These are phyloP conservation scores for Calameuta idolon DNA, from an alignment of 2,888 invertebrate species.

Conservation along the genomic window DNA sequence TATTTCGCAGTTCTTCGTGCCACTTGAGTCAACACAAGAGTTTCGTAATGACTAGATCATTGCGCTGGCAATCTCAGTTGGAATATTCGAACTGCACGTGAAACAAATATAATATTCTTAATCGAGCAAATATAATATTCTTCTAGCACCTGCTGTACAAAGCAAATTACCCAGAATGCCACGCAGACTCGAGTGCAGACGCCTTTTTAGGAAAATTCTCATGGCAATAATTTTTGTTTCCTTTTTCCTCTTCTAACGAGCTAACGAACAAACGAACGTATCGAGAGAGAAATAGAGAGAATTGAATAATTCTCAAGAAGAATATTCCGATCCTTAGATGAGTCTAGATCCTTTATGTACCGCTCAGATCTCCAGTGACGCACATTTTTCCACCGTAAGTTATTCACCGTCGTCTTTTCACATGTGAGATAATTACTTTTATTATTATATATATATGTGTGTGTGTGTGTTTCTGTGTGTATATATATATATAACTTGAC, in stretches of 20 bases:
- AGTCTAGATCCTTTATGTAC: no score
- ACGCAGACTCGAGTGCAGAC: not conserved
- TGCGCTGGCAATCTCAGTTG: constrained; percentile 40
- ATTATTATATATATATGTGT: constrained; percentile 40
- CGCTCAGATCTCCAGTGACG: constrained; percentile 32
- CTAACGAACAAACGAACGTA: not conserved
- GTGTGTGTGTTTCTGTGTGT: constrained; percentile 26
- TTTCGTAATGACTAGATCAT: constrained; percentile 51
- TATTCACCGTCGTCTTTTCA: constrained; percentile 46
- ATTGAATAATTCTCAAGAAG: no score
- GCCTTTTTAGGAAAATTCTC: not conserved
- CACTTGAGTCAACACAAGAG: constrained; percentile 32
- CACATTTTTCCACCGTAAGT: constrained; percentile 54
- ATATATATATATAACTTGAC: constrained; percentile 58
- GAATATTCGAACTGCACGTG: not conserved
- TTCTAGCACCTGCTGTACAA: not conserved
- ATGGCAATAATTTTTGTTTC: not conserved
- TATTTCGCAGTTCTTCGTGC: constrained; percentile 8
- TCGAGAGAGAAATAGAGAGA: not conserved
- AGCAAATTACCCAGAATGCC: not conserved
- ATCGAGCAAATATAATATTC: not conserved
- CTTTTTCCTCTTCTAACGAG: not conserved
- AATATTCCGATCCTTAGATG: no score
- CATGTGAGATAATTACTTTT: constrained; percentile 44
- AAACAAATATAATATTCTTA: not conserved